Base-by-base conservation (phyloP, 2,888 invertebrate genomes). In the Lithophane ornitopus region DNA sequence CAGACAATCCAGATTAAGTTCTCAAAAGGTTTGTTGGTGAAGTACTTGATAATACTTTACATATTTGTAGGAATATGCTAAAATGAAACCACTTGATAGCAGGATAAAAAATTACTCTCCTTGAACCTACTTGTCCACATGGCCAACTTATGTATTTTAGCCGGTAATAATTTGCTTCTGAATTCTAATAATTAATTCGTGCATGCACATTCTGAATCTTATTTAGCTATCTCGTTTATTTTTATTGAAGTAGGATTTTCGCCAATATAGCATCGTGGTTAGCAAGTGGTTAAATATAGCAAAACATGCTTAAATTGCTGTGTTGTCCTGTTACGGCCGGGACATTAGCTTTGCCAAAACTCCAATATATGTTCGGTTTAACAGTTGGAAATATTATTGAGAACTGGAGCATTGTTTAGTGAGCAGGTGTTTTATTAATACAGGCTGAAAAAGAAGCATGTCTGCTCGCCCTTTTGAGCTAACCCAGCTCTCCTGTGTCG, bases 111-210 rank as follows among this genome's bases (percentile, higher is more conserved):
- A 34, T 26, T 9, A 46, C 16, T 34, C 16, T n/a, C 46, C 7
- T 26, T 16, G 26, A 7, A 8, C 6, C 56, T 8, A 26, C 26
- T 54, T 1, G 41, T 54, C n/a, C 54, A 52, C 3, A 66, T 39
- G 22, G 22, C 26, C 4, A 56, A 61, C n/a, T 28, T 14, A 28
- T 22, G 9, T 16, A 69, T 65, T 61, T 71, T 68, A 28, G 46
- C 22, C 19, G 14, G 59, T 56, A 68, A 54, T 49, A 52, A 54
- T 41, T 52, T 69, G 54, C 22, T 65, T 44, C 49, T 52, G 54
- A 59, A 73, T 58, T 66, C 73, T 65, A 16, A 68, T 66, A 71
- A n/a, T n/a, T n/a, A n/a, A 69, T 52, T 68, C 46, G 2, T 54
- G 59, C 56, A 69, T 41, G 59, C 59, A 59, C 46, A 44, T 34